phyloP scores from a whole-genome alignment of 2,888 invertebrate genomes.

The Cephonodes hylas region DNA sequence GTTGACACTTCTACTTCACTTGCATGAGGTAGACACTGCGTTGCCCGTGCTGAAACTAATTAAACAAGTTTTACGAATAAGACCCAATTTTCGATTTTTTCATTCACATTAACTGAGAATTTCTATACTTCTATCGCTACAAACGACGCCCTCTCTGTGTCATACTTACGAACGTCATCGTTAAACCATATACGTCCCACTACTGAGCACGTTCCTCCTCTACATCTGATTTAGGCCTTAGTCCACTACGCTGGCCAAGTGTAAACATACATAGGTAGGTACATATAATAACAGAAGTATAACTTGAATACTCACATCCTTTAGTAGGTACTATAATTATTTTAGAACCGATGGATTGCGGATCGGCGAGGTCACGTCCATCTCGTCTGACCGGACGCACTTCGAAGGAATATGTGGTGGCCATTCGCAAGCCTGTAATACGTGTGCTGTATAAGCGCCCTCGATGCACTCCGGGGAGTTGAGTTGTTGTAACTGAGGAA shows the following conservation, averaged over 20 bases:
- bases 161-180: too few relatives aligned
- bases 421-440: conserved; percentile 88
- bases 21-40: conserved; percentile 88
- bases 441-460: conserved; percentile 79
- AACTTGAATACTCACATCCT: conserved; percentile 85
- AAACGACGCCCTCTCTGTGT: too few relatives aligned
- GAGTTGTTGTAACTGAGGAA: conserved; percentile 39
- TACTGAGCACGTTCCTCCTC: too few relatives aligned
- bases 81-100: too few relatives aligned
- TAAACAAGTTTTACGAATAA: background rate
- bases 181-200: too few relatives aligned
- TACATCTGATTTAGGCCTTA: too few relatives aligned
- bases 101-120: too few relatives aligned
- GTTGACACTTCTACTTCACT: conserved; percentile 92
- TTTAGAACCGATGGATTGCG: conserved; percentile 82
- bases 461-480: conserved; percentile 37
- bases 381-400: conserved; percentile 82
- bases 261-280: too few relatives aligned
- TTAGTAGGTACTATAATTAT: conserved; percentile 90
- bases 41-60: conserved; percentile 90
- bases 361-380: conserved; percentile 73
- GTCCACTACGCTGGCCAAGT: too few relatives aligned
- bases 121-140: too few relatives aligned
- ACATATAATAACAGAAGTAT: too few relatives aligned
- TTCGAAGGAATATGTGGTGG: conserved; percentile 90